Evolutionary conservation across 2,888 invertebrate species (phyloP).

Genomic region (Blastobasis lacticolella): DNA sequence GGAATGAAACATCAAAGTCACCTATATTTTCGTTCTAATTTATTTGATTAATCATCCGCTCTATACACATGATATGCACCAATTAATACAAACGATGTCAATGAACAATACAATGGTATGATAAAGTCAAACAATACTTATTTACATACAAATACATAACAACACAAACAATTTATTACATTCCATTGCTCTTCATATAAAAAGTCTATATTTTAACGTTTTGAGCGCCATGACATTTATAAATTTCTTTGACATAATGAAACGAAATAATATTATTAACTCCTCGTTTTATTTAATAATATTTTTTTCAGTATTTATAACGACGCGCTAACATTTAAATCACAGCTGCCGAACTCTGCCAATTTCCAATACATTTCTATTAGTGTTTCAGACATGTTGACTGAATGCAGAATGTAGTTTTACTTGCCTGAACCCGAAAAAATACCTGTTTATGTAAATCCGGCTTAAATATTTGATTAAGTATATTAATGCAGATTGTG

Average conservation of each 20-base stretch:
- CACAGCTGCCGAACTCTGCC: constrained; percentile 45
- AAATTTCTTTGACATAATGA: constrained; percentile 5
- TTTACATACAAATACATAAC: constrained; percentile 38
- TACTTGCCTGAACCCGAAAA: too few relatives aligned
- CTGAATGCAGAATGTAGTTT: too few relatives aligned
- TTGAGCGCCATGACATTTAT: constrained; percentile 37
- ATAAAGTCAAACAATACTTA: constrained; percentile 44
- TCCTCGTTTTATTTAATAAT: constrained; percentile 5
- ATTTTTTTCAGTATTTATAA: neutral
- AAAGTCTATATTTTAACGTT: constrained; percentile 35
- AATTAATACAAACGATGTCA: constrained; percentile 65
- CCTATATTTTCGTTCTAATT: constrained; percentile 67
- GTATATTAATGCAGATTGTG: too few relatives aligned
- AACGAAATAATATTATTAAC: constrained; percentile 4
- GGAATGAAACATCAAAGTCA: constrained; percentile 48
- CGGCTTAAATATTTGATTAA: too few relatives aligned
- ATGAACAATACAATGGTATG: constrained; percentile 49
- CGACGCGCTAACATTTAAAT: constrained; percentile 25
- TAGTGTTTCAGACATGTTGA: too few relatives aligned
- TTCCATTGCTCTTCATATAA: constrained; percentile 47
- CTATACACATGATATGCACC: constrained; percentile 75
- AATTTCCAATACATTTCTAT: constrained; percentile 9
- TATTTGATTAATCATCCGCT: constrained; percentile 73
- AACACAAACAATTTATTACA: constrained; percentile 28
- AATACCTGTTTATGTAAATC: too few relatives aligned